phyloP scores from a whole-genome alignment of 2,797 vertebrate species.

The Intellagama lesueurii region DNA sequence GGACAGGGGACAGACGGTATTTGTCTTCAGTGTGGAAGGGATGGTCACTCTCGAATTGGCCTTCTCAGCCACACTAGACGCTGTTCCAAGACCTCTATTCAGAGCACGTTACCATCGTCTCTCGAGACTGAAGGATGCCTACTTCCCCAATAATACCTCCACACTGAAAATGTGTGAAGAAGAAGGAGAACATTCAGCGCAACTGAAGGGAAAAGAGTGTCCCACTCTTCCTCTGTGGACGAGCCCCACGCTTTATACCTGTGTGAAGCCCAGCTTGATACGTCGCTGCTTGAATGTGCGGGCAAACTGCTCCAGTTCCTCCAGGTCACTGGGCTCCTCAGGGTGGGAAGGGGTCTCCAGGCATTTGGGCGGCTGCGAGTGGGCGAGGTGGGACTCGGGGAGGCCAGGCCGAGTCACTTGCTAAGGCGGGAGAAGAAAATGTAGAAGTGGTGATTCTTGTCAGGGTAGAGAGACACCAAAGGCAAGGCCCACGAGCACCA shows the following conservation, averaged over 20 bases:
- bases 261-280: slow-evolving; percentile 94
- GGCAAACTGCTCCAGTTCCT: slow-evolving; percentile 94
- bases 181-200: background rate
- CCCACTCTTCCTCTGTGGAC: background rate
- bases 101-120: no score
- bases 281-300: slow-evolving; percentile 94
- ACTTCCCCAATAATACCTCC: background rate
- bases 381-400: slow-evolving; percentile 73
- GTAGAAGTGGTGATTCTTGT: background rate
- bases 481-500: background rate
- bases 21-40: no score
- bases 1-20: no score
- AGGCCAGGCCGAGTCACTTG: slow-evolving; percentile 73
- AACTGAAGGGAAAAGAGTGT: background rate
- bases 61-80: no score
- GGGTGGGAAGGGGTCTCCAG: slow-evolving; percentile 82
- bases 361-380: slow-evolving; percentile 74
- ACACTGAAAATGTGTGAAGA: background rate
- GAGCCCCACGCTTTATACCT: slow-evolving; percentile 73
- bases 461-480: background rate
- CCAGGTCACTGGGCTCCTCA: slow-evolving; percentile 93
- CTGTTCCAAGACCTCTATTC: no score
- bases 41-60: no score
- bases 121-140: no score
- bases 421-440: slow-evolving; percentile 43